Evolutionary conservation across 2,888 invertebrate genomes (phyloP).

Genomic region (Cheilosia variabilis): DNA sequence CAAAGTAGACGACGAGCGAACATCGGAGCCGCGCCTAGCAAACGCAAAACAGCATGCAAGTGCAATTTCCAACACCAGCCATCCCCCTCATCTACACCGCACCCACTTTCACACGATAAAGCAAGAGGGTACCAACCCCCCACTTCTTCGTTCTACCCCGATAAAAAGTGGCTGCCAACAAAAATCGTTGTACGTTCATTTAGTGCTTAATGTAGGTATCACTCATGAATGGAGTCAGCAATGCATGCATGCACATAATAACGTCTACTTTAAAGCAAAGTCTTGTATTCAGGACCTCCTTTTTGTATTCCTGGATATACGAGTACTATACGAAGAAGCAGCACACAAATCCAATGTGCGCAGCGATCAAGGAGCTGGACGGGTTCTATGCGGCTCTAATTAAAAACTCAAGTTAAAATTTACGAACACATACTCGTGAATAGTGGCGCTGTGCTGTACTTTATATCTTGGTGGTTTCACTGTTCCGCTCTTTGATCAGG

Average conservation of each 20-base stretch:
- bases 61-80: conserved; percentile 38
- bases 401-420: conserved; percentile 74
- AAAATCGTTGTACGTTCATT: conserved; percentile 73
- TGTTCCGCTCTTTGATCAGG: conserved; percentile 5
- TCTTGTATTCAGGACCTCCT: conserved; percentile 55
- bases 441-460: neutral
- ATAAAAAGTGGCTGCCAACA: conserved; percentile 56
- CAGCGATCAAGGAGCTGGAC: conserved; percentile 58
- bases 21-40: conserved; percentile 19
- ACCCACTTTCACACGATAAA: conserved; percentile 39
- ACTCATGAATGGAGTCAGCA: conserved; percentile 71
- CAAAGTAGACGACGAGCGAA: conserved; percentile 28
- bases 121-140: neutral
- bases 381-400: conserved; percentile 66
- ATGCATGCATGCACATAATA: conserved; percentile 75
- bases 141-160: neutral
- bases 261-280: conserved; percentile 65
- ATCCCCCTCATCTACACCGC: neutral
- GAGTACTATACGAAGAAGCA: neutral
- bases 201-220: conserved; percentile 72
- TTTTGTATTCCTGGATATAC: neutral
- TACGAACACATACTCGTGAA: conserved; percentile 62
- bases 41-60: conserved; percentile 44
- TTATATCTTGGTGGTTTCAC: conserved; percentile 16
- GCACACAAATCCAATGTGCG: conserved; percentile 5